Conservation (phyloP, 2,113 vertebrate genomes). For the Shinisaurus crocodilurus region DNA sequence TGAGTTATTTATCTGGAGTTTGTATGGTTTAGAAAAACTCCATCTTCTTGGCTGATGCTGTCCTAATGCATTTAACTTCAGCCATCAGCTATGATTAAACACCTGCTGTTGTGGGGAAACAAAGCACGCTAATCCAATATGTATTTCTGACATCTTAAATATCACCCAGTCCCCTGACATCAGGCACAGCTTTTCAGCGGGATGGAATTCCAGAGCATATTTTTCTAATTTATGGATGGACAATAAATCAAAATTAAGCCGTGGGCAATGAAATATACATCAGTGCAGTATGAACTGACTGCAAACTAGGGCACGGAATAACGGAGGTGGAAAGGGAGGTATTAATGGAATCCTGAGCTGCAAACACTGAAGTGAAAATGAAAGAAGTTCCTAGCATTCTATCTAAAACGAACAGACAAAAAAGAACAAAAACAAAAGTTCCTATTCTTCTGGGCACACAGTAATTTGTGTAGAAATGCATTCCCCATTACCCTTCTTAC, state of each 20-base stretch:
- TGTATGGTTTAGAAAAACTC: conserved; percentile 89
- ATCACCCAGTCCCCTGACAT: conserved; percentile 99
- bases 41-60: conserved; percentile 93
- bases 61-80: conserved; percentile 98
- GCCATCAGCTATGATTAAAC: conserved; percentile 99
- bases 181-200: conserved; percentile 93
- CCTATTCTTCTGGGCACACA: background rate
- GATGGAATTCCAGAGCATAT: conserved; percentile 99
- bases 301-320: conserved; percentile 90
- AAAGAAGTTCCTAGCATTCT: conserved; percentile 73
- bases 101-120: conserved; percentile 99
- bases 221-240: conserved; percentile 99
- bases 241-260: conserved; percentile 99
- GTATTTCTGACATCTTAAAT: conserved; percentile 99
- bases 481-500: background rate
- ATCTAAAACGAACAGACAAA: conserved; percentile 59
- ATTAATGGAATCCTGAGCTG: conserved; percentile 83
- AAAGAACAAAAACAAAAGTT: conserved; percentile 26
- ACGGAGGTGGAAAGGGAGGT: conserved; percentile 77
- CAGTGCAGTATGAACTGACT: conserved; percentile 91
- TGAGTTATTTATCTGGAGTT: conserved; percentile 88
- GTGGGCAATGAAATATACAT: conserved; percentile 99
- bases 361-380: conserved; percentile 74
- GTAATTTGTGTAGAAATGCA: background rate
- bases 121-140: conserved; percentile 99